A percentile compares a stretch with the other conserved stretches of the same genome.
These are phyloP conservation scores for Notarius lentiginosus DNA, from an alignment of 2,113 vertebrate species.

Conservation along the genomic window DNA sequence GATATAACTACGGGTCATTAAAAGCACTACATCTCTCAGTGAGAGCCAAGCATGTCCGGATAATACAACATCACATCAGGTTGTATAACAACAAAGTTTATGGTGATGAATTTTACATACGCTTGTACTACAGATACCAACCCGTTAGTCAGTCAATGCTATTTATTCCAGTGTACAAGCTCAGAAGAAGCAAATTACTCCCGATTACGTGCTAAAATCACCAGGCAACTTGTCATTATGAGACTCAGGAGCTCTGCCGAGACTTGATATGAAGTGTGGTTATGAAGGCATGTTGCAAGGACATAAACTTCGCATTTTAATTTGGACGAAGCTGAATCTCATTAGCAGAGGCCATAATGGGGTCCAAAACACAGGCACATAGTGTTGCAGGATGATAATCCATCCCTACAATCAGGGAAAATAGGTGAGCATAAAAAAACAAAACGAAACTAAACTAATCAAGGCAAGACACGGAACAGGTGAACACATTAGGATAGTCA, in stretches of 20 bases:
- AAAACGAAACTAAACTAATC: not conserved
- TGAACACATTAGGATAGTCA: not conserved
- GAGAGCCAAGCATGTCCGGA: conserved; percentile 64
- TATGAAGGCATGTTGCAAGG: not conserved
- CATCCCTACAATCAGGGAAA: not conserved
- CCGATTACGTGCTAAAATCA: not conserved
- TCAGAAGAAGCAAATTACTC: not conserved
- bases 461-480: not conserved
- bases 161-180: not conserved
- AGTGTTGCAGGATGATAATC: not conserved
- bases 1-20: conserved; percentile 66
- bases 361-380: not conserved
- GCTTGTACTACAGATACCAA: not conserved
- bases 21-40: conserved; percentile 67
- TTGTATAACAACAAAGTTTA: not conserved
- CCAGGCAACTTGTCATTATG: not conserved
- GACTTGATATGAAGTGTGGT: not conserved
- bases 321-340: not conserved
- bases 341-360: not conserved
- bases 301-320: not conserved
- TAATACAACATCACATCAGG: conserved; percentile 72
- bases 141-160: not conserved
- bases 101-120: conserved; percentile 27
- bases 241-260: not conserved
- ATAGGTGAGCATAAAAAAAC: not conserved